These are phyloP conservation scores for Calephelis perditalis DNA, from an alignment of 2,888 invertebrate species.

Conservation along the genomic window DNA sequence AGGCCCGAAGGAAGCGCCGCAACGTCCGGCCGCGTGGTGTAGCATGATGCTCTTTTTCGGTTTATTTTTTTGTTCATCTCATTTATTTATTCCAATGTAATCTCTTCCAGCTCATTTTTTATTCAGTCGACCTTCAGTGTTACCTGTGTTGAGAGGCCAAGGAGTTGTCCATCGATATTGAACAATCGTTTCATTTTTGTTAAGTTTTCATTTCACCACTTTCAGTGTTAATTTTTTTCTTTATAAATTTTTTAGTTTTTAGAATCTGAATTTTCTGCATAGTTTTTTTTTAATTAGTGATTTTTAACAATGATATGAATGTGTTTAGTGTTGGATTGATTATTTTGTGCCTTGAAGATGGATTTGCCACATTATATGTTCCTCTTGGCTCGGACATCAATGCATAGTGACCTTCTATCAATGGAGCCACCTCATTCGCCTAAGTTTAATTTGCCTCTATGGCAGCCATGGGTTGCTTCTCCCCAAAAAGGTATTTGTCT, in stretches of 20 bases:
- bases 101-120: slow-evolving; percentile 77
- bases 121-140: slow-evolving; percentile 77
- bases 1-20: slow-evolving; percentile 75
- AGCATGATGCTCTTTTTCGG: slow-evolving; percentile 73
- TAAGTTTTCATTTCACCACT: too few species aligned
- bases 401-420: slow-evolving; percentile 48
- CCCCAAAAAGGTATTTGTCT: slow-evolving; percentile 56
- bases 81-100: slow-evolving; percentile 80
- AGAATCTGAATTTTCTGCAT: slow-evolving; percentile 13
- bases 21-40: slow-evolving; percentile 78
- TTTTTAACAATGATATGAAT: slow-evolving; percentile 21
- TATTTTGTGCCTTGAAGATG: slow-evolving; percentile 55
- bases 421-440: slow-evolving; percentile 75
- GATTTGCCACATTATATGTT: slow-evolving; percentile 67
- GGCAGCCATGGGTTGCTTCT: slow-evolving; percentile 71
- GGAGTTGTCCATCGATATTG: slow-evolving; percentile 45
- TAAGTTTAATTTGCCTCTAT: slow-evolving; percentile 69
- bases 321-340: slow-evolving; percentile 15
- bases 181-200: slow-evolving; percentile 36
- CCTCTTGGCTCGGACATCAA: slow-evolving; percentile 61
- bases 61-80: slow-evolving; percentile 76
- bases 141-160: slow-evolving; percentile 74
- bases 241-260: not conserved
- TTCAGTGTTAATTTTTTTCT: too few species aligned
- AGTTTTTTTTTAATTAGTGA: too few species aligned